These are phyloP conservation scores for Eulithis testata DNA, from an alignment of 2,888 invertebrate species.

Conservation along the genomic window DNA sequence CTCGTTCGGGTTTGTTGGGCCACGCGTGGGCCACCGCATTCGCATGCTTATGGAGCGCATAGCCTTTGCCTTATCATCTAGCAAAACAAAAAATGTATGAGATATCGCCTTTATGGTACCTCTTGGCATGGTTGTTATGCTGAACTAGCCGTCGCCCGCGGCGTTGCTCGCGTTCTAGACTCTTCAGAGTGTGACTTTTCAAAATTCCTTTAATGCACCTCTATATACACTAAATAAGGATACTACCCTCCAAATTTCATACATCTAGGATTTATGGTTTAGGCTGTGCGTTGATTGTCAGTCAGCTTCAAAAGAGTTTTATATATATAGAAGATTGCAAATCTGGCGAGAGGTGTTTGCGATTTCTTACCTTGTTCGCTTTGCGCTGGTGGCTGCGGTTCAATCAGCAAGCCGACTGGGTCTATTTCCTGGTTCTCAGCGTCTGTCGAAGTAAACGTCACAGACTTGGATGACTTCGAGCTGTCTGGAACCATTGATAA, in stretches of 20 bases:
- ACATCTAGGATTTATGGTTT: too few species aligned
- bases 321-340: too few species aligned
- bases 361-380: constrained; percentile 33
- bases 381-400: constrained; percentile 48
- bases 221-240: too few species aligned
- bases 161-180: too few species aligned
- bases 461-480: constrained; percentile 72
- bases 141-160: not conserved
- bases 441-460: constrained; percentile 63
- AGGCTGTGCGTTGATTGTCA: too few species aligned
- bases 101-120: too few species aligned
- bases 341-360: not conserved
- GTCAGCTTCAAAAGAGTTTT: too few species aligned
- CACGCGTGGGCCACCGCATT: constrained; percentile 47
- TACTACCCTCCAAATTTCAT: too few species aligned
- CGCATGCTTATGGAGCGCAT: constrained; percentile 60
- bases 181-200: too few species aligned
- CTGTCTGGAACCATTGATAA: constrained; percentile 46
- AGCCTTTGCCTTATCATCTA: constrained; percentile 43
- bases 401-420: constrained; percentile 57
- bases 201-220: too few species aligned
- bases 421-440: constrained; percentile 46
- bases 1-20: constrained; percentile 26
- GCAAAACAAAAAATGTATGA: not conserved
- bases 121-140: too few species aligned